phyloP scores from a whole-genome alignment of 2,113 vertebrate species.

The Aspidoscelis tigris region DNA sequence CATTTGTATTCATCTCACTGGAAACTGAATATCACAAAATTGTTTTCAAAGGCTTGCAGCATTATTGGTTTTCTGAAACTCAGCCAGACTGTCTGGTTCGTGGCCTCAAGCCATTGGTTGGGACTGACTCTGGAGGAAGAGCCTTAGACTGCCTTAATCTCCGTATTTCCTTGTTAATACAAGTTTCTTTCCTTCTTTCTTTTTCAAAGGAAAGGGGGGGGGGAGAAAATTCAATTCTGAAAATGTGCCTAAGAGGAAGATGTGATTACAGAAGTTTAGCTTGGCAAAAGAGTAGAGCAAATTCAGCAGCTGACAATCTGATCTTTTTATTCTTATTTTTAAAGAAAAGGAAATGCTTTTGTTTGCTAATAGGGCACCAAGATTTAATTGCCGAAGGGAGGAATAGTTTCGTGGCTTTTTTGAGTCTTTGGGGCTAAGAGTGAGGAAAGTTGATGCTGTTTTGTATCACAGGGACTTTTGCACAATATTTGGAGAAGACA shows the following conservation, averaged over 20 bases:
- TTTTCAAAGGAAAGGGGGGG: not conserved
- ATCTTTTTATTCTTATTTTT: too few relatives aligned
- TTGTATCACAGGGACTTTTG: too few relatives aligned
- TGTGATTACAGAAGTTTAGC: conserved; percentile 4
- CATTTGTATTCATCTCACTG: not conserved
- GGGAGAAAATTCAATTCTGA: conserved; percentile 16
- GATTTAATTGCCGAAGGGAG: too few relatives aligned
- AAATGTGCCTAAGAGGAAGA: not conserved
- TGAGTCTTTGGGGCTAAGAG: too few relatives aligned
- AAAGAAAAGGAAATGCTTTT: too few relatives aligned
- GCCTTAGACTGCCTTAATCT: not conserved
- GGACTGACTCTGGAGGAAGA: not conserved
- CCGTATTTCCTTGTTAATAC: conserved; percentile 13
- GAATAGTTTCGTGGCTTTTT: too few relatives aligned
- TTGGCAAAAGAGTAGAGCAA: not conserved
- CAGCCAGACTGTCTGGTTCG: not conserved
- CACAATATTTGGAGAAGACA: too few relatives aligned
- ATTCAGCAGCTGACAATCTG: not conserved
- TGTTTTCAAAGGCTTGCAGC: not conserved
- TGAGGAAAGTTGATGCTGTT: too few relatives aligned
- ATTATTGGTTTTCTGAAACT: conserved; percentile 27
- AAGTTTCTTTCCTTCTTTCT: not conserved
- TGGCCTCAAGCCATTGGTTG: not conserved
- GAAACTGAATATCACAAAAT: conserved; percentile 1
- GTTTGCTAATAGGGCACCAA: too few relatives aligned